A percentile compares a stretch with the other conserved stretches of the same genome.
Evolutionary conservation across 2,888 invertebrate species (phyloP).

Genomic region (Dromius quadrimaculatus): DNA sequence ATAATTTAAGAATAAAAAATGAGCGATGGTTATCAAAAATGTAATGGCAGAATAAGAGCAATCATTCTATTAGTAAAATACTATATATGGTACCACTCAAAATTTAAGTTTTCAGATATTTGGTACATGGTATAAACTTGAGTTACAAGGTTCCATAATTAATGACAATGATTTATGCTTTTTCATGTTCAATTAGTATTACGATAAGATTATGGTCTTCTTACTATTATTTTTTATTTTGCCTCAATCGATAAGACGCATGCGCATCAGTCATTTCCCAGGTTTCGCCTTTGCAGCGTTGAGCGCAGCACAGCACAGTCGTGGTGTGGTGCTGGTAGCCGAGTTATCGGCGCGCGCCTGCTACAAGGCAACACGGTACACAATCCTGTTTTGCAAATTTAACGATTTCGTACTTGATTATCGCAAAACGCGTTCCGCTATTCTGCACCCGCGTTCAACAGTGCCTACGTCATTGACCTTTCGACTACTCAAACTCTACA

Average conservation of each 20-base stretch:
- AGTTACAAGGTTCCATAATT: no score
- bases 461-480: constrained; percentile 51
- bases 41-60: no score
- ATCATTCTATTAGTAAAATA: no score
- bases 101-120: no score
- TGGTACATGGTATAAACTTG: no score
- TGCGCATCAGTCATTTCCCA: not conserved
- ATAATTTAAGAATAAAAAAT: no score
- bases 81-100: no score
- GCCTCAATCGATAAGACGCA: constrained; percentile 39
- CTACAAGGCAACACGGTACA: constrained; percentile 28
- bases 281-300: not conserved
- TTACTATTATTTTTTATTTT: constrained; percentile 27
- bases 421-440: constrained; percentile 43
- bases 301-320: constrained; percentile 18
- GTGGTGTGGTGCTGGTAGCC: constrained; percentile 41
- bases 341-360: constrained; percentile 26
- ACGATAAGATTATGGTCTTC: no score
- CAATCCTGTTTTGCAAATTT: constrained; percentile 43
- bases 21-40: no score
- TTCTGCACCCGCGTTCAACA: constrained; percentile 42
- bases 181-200: no score
- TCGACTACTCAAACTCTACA: constrained; percentile 45
- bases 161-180: no score
- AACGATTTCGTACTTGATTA: constrained; percentile 49